Evolutionary conservation across 1,140 invertebrate genomes (phyloP).

Genomic region (Triops longicaudatus): DNA sequence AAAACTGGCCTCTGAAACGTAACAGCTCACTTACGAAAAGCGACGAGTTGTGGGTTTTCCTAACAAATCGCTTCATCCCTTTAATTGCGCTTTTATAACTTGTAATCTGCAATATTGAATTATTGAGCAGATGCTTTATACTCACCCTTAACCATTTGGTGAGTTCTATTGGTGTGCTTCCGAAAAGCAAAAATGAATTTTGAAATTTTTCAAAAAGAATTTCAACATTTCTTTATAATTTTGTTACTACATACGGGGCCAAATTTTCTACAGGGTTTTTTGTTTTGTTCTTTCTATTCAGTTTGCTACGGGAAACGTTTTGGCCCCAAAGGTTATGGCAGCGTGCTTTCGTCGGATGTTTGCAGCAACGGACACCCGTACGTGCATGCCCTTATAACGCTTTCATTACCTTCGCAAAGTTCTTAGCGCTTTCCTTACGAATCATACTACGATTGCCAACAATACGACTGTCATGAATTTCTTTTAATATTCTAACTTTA

Average conservation of each 20-base stretch:
- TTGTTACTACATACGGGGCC: not conserved
- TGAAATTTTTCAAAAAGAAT: not conserved
- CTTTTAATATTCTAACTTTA: not conserved
- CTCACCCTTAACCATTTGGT: no score
- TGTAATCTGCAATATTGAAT: not conserved
- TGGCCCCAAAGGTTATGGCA: conserved; percentile 88
- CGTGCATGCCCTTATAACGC: conserved; percentile 17
- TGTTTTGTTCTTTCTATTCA: conserved; percentile 26
- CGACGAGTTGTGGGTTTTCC: not conserved
- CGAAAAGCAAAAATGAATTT: no score
- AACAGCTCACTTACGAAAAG: not conserved
- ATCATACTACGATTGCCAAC: not conserved
- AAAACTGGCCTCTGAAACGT: not conserved
- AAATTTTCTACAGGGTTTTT: not conserved
- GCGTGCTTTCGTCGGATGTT: conserved; percentile 82
- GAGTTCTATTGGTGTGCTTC: no score
- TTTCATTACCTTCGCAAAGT: not conserved
- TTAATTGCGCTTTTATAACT: not conserved
- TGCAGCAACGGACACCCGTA: conserved; percentile 30
- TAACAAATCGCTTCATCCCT: not conserved
- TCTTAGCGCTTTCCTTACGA: not conserved
- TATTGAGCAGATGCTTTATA: not conserved
- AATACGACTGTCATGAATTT: not conserved
- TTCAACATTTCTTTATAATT: not conserved
- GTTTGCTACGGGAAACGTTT: conserved; percentile 51